Evolutionary conservation across 1,140 invertebrate genomes (phyloP).

Genomic region (Gryllus bimaculatus): DNA sequence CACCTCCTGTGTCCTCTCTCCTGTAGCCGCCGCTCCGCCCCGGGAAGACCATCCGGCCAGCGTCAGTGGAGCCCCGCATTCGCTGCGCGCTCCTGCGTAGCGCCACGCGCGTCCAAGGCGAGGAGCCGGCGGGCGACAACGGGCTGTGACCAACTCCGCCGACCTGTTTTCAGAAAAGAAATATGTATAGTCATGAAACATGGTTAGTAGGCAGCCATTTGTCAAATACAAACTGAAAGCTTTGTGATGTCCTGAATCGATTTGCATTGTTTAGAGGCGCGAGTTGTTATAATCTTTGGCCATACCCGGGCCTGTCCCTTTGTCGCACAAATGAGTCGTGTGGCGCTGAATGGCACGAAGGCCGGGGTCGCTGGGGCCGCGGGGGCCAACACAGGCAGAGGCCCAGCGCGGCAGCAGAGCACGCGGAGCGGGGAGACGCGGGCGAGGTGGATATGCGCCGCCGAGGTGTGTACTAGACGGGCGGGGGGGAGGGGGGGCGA

Average conservation of each 20-base stretch:
- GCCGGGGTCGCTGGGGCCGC: too few species aligned
- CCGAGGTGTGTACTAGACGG: too few species aligned
- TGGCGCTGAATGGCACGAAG: too few species aligned
- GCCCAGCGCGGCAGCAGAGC: neutral
- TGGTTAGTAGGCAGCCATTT: neutral
- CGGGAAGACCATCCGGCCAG: too few species aligned
- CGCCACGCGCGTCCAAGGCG: neutral
- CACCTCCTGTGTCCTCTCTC: too few species aligned
- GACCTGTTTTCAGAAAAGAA: neutral
- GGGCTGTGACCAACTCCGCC: neutral
- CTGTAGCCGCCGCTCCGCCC: too few species aligned
- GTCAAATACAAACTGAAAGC: neutral
- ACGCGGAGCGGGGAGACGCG: neutral
- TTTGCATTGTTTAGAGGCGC: slow-evolving; percentile 3
- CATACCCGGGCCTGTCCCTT: neutral
- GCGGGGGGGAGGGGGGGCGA: too few species aligned
- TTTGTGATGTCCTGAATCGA: neutral
- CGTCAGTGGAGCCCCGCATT: too few species aligned
- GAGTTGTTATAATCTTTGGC: neutral
- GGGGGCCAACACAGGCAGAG: too few species aligned
- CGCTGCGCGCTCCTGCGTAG: too few species aligned
- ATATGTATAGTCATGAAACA: neutral
- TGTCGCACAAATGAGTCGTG: neutral
- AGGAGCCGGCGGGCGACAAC: neutral
- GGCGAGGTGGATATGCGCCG: too few species aligned